A percentile compares a stretch with the other conserved stretches of the same genome.
Evolutionary conservation across 2,888 invertebrate species (phyloP).

Genomic region (Agrochola lychnidis): DNA sequence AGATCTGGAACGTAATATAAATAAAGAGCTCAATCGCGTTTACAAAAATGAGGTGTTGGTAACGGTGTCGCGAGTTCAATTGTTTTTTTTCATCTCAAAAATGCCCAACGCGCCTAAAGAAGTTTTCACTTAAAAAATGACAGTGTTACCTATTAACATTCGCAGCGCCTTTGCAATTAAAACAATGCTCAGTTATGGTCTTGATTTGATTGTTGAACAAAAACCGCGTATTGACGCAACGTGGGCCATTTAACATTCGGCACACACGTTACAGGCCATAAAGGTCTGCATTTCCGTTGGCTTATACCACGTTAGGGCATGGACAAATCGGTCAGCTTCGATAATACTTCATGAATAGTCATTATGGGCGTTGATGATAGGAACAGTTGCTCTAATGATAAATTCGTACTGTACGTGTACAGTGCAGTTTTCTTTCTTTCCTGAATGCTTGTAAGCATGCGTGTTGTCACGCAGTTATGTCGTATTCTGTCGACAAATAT

Average conservation of each 20-base stretch:
- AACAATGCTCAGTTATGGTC: conserved; percentile 30
- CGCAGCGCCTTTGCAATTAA: conserved; percentile 51
- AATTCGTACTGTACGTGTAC: conserved; percentile 34
- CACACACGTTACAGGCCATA: conserved; percentile 79
- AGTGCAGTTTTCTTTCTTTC: conserved; percentile 28
- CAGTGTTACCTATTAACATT: conserved; percentile 25
- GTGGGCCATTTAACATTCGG: conserved; percentile 77
- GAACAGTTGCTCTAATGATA: conserved; percentile 36
- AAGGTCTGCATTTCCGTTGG: conserved; percentile 84
- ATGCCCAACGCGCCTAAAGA: too few species aligned
- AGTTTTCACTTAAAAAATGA: not conserved
- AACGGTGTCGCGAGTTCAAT: too few species aligned
- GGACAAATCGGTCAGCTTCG: conserved; percentile 79
- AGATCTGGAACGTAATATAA: too few species aligned
- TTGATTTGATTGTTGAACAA: conserved; percentile 59
- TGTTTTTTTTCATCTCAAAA: too few species aligned
- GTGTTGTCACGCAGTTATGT: conserved; percentile 56
- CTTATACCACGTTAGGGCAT: conserved; percentile 77
- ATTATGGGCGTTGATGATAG: conserved; percentile 55
- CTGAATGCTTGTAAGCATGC: conserved; percentile 51
- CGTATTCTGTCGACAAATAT: conserved; percentile 61
- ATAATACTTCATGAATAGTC: conserved; percentile 82
- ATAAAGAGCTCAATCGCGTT: too few species aligned
- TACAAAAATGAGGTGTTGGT: too few species aligned
- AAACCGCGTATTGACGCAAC: conserved; percentile 76